phyloP scores from a whole-genome alignment of 2,888 invertebrate species.

The Rhagium mordax region DNA sequence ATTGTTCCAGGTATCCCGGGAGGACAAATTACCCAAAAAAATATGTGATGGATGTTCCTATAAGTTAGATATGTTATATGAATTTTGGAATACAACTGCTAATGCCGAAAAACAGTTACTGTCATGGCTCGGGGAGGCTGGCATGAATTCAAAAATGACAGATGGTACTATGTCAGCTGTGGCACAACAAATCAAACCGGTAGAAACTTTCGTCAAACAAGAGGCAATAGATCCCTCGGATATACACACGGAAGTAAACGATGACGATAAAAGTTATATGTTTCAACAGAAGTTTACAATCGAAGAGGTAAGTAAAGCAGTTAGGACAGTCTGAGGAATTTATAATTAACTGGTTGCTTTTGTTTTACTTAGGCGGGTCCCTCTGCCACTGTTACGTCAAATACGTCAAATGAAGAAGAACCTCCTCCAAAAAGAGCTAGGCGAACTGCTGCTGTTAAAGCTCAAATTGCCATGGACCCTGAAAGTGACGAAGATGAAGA shows the following conservation, averaged over 20 bases:
- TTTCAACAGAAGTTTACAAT: slow-evolving; percentile 43
- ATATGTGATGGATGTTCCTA: slow-evolving; percentile 81
- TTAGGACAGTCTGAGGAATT: too few relatives aligned
- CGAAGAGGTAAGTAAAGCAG: slow-evolving; percentile 48
- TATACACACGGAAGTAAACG: slow-evolving; percentile 45
- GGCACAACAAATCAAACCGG: slow-evolving; percentile 45
- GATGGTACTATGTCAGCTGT: slow-evolving; percentile 40
- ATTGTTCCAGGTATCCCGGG: slow-evolving; percentile 75
- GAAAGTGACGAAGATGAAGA: slow-evolving; percentile 63
- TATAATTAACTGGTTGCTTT: too few relatives aligned
- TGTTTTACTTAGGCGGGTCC: slow-evolving; percentile 31
- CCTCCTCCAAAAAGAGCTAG: slow-evolving; percentile 63
- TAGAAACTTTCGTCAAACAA: slow-evolving; percentile 56
- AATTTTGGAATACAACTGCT: slow-evolving; percentile 80
- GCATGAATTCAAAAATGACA: slow-evolving; percentile 46
- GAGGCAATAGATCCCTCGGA: slow-evolving; percentile 51
- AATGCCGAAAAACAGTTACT: slow-evolving; percentile 75
- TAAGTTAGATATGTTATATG: slow-evolving; percentile 81
- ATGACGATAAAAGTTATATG: slow-evolving; percentile 47
- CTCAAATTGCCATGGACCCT: slow-evolving; percentile 57
- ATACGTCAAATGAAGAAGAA: slow-evolving; percentile 46
- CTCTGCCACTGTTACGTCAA: slow-evolving; percentile 45
- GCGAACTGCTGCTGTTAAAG: slow-evolving; percentile 63
- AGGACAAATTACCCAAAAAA: slow-evolving; percentile 80
- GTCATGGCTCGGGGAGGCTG: slow-evolving; percentile 64